These are phyloP conservation scores for Phasianus colchicus DNA, from an alignment of 2,113 vertebrate genomes.

Conservation along the genomic window DNA sequence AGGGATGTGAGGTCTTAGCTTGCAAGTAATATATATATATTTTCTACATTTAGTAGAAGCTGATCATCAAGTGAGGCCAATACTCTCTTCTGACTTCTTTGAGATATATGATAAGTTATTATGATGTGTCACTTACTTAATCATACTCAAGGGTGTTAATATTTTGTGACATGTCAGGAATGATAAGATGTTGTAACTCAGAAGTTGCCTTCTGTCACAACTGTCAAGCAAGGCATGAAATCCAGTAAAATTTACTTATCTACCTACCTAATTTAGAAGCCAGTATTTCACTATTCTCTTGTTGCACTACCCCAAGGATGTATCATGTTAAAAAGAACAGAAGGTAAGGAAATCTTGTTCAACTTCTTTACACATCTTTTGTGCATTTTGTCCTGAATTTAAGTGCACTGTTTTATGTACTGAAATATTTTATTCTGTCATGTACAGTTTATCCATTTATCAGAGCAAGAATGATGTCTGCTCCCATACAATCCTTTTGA, in stretches of 20 bases:
- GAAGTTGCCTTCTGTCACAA: slow-evolving; percentile 33
- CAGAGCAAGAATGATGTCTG: background rate
- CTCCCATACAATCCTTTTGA: background rate
- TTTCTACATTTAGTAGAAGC: background rate
- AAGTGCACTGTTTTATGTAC: background rate
- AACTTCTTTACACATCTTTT: background rate
- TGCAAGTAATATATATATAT: background rate
- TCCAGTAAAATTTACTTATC: background rate
- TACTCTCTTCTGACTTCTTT: background rate
- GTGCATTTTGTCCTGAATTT: background rate
- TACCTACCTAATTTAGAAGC: background rate
- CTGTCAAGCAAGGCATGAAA: slow-evolving; percentile 38
- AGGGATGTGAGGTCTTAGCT: background rate
- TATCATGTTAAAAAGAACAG: background rate
- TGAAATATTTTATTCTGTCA: background rate
- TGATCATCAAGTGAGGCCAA: background rate
- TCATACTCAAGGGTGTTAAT: slow-evolving; percentile 46
- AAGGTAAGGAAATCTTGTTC: background rate
- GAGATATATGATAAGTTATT: slow-evolving; percentile 26
- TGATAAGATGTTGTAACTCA: slow-evolving; percentile 35
- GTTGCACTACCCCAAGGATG: background rate
- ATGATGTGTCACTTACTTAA: slow-evolving; percentile 46
- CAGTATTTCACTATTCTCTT: background rate
- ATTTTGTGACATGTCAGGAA: slow-evolving; percentile 44
- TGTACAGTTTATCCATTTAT: background rate